Base-by-base conservation (phyloP, 2,888 invertebrate genomes). In the Aromia moschata region DNA sequence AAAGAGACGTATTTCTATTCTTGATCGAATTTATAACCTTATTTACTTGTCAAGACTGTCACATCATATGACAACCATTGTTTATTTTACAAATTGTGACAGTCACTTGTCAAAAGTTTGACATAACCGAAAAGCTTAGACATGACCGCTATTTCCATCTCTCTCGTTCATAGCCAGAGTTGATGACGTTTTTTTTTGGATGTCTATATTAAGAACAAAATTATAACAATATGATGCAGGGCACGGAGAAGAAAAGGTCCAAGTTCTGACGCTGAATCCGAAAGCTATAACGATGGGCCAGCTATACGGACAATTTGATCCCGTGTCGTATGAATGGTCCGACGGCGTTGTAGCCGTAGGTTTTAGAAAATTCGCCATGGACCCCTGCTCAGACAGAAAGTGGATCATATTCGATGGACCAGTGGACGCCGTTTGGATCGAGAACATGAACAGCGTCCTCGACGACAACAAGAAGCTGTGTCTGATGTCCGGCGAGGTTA, bases 381-480 rank as follows among this genome's bases (percentile, higher is more conserved):
- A 92, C 12, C 88, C 90, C 20, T 87, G 87, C 0, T 85, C 88
- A 0, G 88, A 91, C 68, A 84, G 89, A 60, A 96, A 96, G 81
- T 96, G 96, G 96, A 87, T 97, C 38, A 89, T 97, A 51, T 96
- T 97, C 78, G 94, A 94, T 78, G 94, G 94, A 0, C 94, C 94
- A 0, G 92, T 94, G 1, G 94, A 94, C 79, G 91, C 93, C 1
- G 89, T 91, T 2, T 94, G 94, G 94, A 92, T 94, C 68, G 94
- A 94, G 83, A 94, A 93, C 78, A 89, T 94, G 87, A 94, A 94
- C 76, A 93, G 93, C 0, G 93, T 92, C 2, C 81, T 94, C 65
- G 94, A 94, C 78, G 93, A 93, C 71, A 94, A 93, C 77, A 93
- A 92, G 80, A 94, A 93, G 76, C 83, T 94, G 14, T 94, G 94